Conservation (phyloP, 2,888 invertebrate species). For the Amiota communis region DNA sequence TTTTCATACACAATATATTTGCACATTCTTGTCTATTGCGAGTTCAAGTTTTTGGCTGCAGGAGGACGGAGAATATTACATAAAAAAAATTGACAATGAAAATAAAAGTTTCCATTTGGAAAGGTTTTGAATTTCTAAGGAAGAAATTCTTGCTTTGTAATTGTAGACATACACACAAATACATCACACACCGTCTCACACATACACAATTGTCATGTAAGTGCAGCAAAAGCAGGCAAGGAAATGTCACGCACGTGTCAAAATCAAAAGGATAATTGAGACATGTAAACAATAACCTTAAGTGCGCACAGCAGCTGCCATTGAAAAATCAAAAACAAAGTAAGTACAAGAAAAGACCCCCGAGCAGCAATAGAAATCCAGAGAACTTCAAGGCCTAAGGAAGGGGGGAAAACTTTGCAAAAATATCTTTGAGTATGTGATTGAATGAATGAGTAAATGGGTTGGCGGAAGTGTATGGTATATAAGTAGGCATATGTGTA, state of each 20-base stretch:
- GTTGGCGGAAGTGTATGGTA: background rate
- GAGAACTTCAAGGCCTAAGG: no score
- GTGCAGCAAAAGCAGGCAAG: background rate
- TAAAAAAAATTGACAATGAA: background rate
- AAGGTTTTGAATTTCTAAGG: background rate
- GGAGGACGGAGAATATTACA: background rate
- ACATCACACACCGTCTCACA: background rate
- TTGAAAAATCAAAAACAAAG: background rate
- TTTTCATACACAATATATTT: background rate
- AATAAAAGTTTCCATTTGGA: background rate
- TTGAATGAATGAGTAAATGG: background rate
- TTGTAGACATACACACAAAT: background rate
- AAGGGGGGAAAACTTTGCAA: background rate
- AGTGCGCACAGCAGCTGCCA: constrained; percentile 46
- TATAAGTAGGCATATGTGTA: background rate
- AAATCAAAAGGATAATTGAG: constrained; percentile 63
- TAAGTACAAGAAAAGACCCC: background rate
- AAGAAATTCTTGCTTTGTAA: background rate
- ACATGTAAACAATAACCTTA: constrained; percentile 62
- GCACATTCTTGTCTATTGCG: background rate
- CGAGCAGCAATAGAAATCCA: background rate
- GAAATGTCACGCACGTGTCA: constrained; percentile 2
- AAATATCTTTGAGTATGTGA: background rate
- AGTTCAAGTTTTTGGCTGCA: background rate
- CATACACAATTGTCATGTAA: background rate